Base-by-base conservation (phyloP, 2,113 vertebrate genomes). In the Leptocoma aspasia region DNA sequence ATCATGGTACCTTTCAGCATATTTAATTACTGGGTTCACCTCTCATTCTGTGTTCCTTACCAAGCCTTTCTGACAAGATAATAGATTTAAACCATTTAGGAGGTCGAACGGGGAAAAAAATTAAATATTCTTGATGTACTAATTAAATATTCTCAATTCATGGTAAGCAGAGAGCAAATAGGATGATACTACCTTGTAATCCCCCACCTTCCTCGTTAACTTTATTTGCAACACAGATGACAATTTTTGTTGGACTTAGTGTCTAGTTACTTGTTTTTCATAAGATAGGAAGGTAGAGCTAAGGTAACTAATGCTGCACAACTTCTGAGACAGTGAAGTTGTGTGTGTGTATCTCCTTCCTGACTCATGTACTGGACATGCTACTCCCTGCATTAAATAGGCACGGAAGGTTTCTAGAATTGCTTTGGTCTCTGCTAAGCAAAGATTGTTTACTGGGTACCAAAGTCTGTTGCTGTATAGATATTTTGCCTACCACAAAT, bases 61-160 rank as follows among this genome's bases (percentile, higher is more conserved):
- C 59, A 84, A 90, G 73, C 11, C 20, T 90, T 65, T 80, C 80
- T 90, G 79, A 81, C 26, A 77, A 92, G 33, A 61, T 65, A 77
- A 66, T 76, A 45, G 33, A 83, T 86, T 78, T 92, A 20, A 81
- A 71, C 30, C 16, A 37, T 66, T 94, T 86, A 68, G 60, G 45
- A 89, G 60, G 60, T 90, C 45, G 70, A 49, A 50, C 39, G 27
- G 68, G 10, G 15, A 3, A 78, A 77, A 65, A 37, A 10, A 12
- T 26, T 22, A 72, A 56, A 57, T 72, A 71, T 77, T 73, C 20
- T 42, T 45, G 6, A 50, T 61, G 39, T 89, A 54, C 33, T n/a
- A 10, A 12, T 26, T 22, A 72, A 56, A 57, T 72, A 71, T 77
- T 73, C 20, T 42, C 42, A 5, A 50, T 92, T 93, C 78, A 71